Conservation (phyloP, 2,113 vertebrate species). For the Delphinus delphis region DNA sequence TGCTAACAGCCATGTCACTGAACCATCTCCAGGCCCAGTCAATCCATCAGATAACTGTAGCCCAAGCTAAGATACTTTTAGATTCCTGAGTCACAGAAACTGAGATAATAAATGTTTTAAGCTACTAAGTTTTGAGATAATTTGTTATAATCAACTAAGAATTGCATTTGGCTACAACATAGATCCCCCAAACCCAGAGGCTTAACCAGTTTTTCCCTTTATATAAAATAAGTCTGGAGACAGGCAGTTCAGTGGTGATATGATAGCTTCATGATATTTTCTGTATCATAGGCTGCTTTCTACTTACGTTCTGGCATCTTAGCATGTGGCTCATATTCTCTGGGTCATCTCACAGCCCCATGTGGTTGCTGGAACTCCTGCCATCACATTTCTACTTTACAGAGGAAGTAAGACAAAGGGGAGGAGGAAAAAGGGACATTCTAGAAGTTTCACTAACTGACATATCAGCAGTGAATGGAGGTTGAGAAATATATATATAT, state of each 20-base stretch:
- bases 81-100: not conserved
- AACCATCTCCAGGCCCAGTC: not conserved
- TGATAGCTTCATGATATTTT: not conserved
- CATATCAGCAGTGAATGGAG: not conserved
- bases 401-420: not conserved
- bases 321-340: not conserved
- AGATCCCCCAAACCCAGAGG: not conserved
- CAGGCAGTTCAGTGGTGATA: not conserved
- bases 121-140: too few relatives aligned
- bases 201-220: not conserved
- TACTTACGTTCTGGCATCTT: not conserved
- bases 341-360: not conserved
- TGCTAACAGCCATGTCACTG: not conserved
- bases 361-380: not conserved
- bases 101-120: not conserved
- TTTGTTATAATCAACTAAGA: not conserved
- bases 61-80: not conserved
- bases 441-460: not conserved
- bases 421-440: not conserved
- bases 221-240: not conserved
- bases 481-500: not conserved
- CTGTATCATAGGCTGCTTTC: not conserved
- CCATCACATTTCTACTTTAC: not conserved
- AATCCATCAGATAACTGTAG: not conserved
- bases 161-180: not conserved